Conservation (phyloP, 2,113 vertebrate genomes). For the Myrmophylax atrothorax region DNA sequence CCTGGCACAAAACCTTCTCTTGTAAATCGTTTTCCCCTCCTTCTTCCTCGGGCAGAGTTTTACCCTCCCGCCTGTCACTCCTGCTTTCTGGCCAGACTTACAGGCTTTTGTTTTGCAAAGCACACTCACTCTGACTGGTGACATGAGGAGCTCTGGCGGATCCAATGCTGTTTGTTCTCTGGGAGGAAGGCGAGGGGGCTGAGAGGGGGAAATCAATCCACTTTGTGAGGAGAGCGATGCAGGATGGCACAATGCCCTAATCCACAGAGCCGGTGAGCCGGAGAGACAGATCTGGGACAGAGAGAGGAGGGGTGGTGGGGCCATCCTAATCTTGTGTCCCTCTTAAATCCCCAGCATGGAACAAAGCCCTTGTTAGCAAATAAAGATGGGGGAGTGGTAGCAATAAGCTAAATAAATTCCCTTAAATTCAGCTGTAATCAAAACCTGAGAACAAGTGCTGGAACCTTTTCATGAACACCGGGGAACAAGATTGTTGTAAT, state of each 20-base stretch:
- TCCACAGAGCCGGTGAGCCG: not conserved
- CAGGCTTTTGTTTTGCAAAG: not conserved
- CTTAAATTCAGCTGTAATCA: slow-evolving; percentile 14
- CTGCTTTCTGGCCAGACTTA: not conserved
- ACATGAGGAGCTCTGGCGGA: not conserved
- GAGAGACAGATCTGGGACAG: slow-evolving; percentile 50
- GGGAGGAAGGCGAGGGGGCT: accelerated
- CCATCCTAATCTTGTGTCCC: not conserved
- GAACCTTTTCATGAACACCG: not conserved
- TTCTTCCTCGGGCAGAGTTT: not conserved
- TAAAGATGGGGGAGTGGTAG: not conserved
- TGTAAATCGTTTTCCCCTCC: not conserved
- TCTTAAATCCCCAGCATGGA: not conserved
- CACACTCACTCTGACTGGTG: not conserved
- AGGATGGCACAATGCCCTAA: not conserved
- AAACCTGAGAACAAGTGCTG: not conserved
- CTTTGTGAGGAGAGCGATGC: not conserved
- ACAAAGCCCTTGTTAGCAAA: slow-evolving; percentile 32
- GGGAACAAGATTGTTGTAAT: slow-evolving; percentile 39
- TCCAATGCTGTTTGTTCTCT: not conserved
- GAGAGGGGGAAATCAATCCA: not conserved
- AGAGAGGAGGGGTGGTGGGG: not conserved
- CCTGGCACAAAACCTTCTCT: not conserved
- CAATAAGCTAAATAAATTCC: slow-evolving; percentile 30
- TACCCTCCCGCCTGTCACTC: not conserved